Base-by-base conservation (phyloP, 92 coral and sea anemone genomes). In the Heteractis magnifica region DNA sequence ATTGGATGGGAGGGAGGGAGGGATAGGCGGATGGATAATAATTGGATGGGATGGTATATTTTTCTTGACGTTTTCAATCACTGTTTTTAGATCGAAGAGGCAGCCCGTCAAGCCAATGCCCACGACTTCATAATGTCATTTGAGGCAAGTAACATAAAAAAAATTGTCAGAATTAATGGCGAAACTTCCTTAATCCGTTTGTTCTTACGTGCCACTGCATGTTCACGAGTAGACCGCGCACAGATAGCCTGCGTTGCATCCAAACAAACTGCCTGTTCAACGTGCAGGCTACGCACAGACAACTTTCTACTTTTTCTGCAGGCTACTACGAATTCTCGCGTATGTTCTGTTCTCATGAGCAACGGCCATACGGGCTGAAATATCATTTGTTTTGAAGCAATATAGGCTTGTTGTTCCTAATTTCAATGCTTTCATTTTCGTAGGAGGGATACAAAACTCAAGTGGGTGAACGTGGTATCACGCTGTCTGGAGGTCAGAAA, bases 401-500 rank as follows among this genome's bases (percentile, higher is more conserved):
- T 34, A 34, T 34, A 34, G 44, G 44, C 44, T 34, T 34, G 44
- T 8, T 8, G 58, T 53, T 77, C 19, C 70, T 77, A 9, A 20
- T 68, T 5, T 68, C 0, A 9, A 6, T 68, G 71, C 6, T 77
- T 6, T 16, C 73, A 52, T 6, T 18, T 18, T 15, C 15, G 34
- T 71, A 95, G 98, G 92, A 91, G 44, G 98, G 98, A 10, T 95
- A 95, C 68, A 77, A 91, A 75, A 95, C 98, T 16, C 90, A 95
- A 65, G 98, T 95, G 51, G 98, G 98, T 60, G 98, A 95, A 76
- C 92, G 98, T 20, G 98, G 98, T 6, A 87, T 95, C 62, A 95
- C 92, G 73, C 81, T 95, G 84, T 95, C 98, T 75, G 98, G 98
- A 56, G 98, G 98, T 56, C 98, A 95, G 71, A 95, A 95, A 75